Percentiles rank a stretch among this genome's conserved stretches.
These are phyloP conservation scores for Paralichthys olivaceus DNA, from an alignment of 2,113 vertebrate species.

Conservation along the genomic window DNA sequence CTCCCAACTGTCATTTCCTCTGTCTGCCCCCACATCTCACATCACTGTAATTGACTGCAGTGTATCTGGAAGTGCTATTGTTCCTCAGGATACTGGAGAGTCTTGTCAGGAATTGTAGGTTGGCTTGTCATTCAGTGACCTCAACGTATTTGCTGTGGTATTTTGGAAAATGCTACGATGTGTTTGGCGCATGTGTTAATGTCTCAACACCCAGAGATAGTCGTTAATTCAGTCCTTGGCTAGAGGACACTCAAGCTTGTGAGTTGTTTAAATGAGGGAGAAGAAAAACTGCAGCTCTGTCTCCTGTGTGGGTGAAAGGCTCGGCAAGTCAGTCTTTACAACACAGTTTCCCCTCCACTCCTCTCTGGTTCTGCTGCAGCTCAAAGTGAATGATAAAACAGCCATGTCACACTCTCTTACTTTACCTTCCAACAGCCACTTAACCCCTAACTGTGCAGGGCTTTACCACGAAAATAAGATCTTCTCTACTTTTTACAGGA, in stretches of 20 bases:
- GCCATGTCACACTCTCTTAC: not conserved
- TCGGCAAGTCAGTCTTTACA: not conserved
- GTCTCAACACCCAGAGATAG: conserved; percentile 6
- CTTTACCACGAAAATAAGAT: not conserved
- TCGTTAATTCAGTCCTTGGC: conserved; percentile 33
- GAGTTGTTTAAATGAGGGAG: conserved; percentile 1
- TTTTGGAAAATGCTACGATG: conserved; percentile 46
- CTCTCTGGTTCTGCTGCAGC: not conserved
- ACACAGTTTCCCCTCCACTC: not conserved
- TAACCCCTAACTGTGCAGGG: not conserved
- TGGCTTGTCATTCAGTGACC: conserved; percentile 74
- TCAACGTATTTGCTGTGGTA: conserved; percentile 48
- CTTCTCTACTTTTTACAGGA: not conserved
- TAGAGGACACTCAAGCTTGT: not conserved
- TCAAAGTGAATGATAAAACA: conserved; percentile 2
- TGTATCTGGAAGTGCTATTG: conserved; percentile 59
- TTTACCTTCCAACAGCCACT: not conserved
- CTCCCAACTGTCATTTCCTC: conserved; percentile 71
- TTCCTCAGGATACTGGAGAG: conserved; percentile 54
- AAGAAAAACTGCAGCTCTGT: conserved; percentile 16
- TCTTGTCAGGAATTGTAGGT: conserved; percentile 60
- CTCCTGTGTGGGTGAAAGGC: conserved; percentile 2
- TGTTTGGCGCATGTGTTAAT: conserved; percentile 40
- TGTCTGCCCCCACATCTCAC: conserved; percentile 62
- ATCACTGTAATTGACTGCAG: conserved; percentile 75